Evolutionary conservation across 2,797 vertebrate species (phyloP), one percentile per base, ranked within the genome.

Genomic region (Euthynnus affinis): DNA sequence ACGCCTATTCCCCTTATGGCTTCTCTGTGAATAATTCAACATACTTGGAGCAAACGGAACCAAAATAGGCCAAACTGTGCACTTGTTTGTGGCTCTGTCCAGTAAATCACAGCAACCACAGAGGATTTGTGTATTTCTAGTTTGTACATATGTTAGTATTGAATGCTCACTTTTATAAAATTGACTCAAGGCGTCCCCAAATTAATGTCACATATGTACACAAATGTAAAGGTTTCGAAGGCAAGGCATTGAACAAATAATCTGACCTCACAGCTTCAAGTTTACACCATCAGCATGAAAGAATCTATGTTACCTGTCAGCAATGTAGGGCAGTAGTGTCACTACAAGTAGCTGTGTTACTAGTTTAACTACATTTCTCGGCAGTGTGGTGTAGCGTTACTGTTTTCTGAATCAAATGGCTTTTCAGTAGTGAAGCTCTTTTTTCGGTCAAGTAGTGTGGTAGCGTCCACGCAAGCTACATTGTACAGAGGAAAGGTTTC

Each of bases 1-100:
- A 88, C 7, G 56, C 81, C 70, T 44, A 27, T 66, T 65, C 66
- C 78, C 61, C 69, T 56, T 81, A 85, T 85, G 86, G 83, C 56
- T 66, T 46, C 42, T 17, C 18, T 58, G 61, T 92, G 72, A 91
- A 93, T 93, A 81, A 92, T 92, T 91, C 46, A 93, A 10, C 61
- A 66, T 1, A 46, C 69, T 63, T 14, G 14, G 25, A 76, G 68
- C 32, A 58, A 74, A 83, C 13, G 48, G 25, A 85, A 52, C 65
- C 57, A 48, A 85, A 86, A 88, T 83, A 72, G 62, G 64, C 58
- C 49, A 32, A 82, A 78, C 34, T 57, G 60, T 75, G 40, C 51
- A 20, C 25, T 72, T 77, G 76, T 87, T 78, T 78, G 67, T 48
- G 40, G 52, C 52, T 71, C 49, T 25, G 71, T 81, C 49, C 29